Base-by-base conservation (phyloP, 2,113 vertebrate species). In the Noctilio leporinus region DNA sequence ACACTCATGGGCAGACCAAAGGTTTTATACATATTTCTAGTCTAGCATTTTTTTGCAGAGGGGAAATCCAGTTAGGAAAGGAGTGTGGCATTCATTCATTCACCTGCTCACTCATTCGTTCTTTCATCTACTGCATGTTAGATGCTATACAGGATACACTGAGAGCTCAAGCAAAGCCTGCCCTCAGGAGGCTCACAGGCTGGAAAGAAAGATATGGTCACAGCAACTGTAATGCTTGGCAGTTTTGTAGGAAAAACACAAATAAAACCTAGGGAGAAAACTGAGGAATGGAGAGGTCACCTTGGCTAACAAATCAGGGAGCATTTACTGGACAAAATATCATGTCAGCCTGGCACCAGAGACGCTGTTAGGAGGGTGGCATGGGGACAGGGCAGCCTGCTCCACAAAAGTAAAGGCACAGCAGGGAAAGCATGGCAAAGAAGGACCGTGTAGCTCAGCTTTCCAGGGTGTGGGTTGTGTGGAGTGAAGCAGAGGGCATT, bases 371-470 rank as follows among this genome's bases (percentile, higher is more conserved):
- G 22, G 55, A 2, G 3, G 3, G 17, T 33, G 55, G 40, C 33
- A 24, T n/a, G 35, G 26, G 47, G n/a, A 69, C 4, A 43, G 12
- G 33, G 35, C 1, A 16, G 28, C 17, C 17, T 3, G 12, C 17
- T 65, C 35, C 7, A 0, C 6, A 1, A 16, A 12, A 49, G 15
- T 3, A 8, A 89, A 64, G 57, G 43, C 6, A 6, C 0, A 0
- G 35, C 38, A 75, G 35, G 51, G 75, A 45, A 64, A 40, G 11
- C 26, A 4, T 17, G 59, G 10, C 57, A 35, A 62, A 67, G 53
- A 11, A 15, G 17, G 15, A 64, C 19, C 1, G 3, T 11, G 0
- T 14, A 22, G 51, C 12, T 45, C 62, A 51, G 73, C 73, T 78
- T 82, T 47, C 11, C 24, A 26, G 38, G 30, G 5, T 7, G n/a